Conservation (phyloP, 2,888 invertebrate genomes). For the Boloria euphrosyne region DNA sequence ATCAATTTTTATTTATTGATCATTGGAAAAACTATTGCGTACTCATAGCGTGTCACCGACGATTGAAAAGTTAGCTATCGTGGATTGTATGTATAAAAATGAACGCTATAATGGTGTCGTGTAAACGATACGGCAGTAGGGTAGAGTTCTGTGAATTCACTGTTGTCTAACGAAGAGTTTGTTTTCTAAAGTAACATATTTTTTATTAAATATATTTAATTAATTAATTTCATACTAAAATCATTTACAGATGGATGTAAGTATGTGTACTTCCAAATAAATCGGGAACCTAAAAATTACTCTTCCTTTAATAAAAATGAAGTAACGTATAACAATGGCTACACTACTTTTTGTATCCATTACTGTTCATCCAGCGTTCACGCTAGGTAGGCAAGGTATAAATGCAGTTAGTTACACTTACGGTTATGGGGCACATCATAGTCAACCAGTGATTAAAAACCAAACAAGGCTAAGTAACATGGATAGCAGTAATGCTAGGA, state of each 20-base stretch:
- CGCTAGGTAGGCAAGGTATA: constrained; percentile 42
- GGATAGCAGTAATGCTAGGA: constrained; percentile 48
- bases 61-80: constrained; percentile 27
- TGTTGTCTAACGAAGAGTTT: background rate
- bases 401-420: constrained; percentile 43
- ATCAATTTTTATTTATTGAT: background rate
- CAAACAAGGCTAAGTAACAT: constrained; percentile 70
- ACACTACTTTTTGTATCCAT: constrained; percentile 24
- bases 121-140: constrained; percentile 18
- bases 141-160: background rate
- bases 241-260: too few species aligned
- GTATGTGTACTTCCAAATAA: too few species aligned
- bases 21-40: too few species aligned
- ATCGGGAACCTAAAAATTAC: too few species aligned
- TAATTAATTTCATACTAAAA: too few species aligned
- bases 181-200: background rate
- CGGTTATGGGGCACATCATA: constrained; percentile 53
- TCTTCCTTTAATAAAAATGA: too few species aligned
- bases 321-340: too few species aligned
- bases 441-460: constrained; percentile 47
- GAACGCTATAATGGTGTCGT: constrained; percentile 22
- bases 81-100: constrained; percentile 12
- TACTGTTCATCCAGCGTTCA: constrained; percentile 40
- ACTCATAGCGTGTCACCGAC: constrained; percentile 23
- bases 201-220: too few species aligned